Evolutionary conservation across 2,888 invertebrate genomes (phyloP), one percentile per base, ranked within the genome.

Genomic region (Acheta domesticus): DNA sequence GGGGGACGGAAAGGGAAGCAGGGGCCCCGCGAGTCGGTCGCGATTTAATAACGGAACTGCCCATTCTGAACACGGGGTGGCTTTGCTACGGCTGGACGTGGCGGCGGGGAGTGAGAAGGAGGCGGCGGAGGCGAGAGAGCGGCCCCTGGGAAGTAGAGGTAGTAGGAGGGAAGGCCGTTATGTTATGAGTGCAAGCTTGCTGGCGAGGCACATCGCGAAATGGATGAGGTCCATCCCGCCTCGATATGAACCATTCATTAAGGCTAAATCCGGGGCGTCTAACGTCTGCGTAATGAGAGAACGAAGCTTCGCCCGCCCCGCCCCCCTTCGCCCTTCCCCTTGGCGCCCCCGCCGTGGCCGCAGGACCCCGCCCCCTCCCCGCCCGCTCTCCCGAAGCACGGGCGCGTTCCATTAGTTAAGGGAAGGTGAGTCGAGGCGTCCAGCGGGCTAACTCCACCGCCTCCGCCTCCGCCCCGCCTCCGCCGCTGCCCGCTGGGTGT

Each of bases 191-290:
- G 81, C 76, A 73, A 36, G 77, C 80, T 78, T 78, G 75, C 77
- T 73, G 76, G 78, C 77, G 77, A 78, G 62, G 48, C 79, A 81
- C 80, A 80, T 81, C 80, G 78, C 80, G 81, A 79, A 81, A 81
- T 81, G 80, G 80, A 80, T 79, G 78, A 79, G 80, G 80, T 80
- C 77, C 80, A 78, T 80, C 80, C 80, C 75, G 75, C 79, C 77
- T 79, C 81, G 80, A 81, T 81, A 81, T 81, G 81, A 81, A 74
- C 80, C 82, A 82, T 82, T 82, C 82, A 82, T 82, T 82, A 80
- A 79, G 77, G 79, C 75, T 79, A 79, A 80, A 81, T 78, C 78
- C 81, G 79, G 77, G 79, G 49, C 75, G 75, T 75, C 75, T 75
- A 75, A 75, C 75, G 75, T 75, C 21, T 75, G 20, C 48, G 76